phyloP scores from a whole-genome alignment of 2,888 invertebrate genomes.

The Pollenia angustigena region DNA sequence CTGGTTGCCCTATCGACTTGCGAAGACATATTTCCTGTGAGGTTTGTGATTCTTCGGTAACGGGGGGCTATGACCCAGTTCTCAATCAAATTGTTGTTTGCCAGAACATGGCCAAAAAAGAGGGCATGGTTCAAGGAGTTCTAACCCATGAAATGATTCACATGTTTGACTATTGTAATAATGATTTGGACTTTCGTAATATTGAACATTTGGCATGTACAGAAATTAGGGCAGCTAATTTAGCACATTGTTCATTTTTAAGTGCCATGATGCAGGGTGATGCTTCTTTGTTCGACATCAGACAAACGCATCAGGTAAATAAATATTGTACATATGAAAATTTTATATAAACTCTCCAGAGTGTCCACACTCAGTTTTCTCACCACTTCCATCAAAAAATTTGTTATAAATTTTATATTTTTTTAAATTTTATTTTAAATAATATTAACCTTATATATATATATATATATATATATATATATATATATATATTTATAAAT shows the following conservation, averaged over 20 bases:
- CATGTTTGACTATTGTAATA: constrained; percentile 97
- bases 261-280: constrained; percentile 90
- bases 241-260: constrained; percentile 95
- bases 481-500: no score
- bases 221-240: constrained; percentile 96
- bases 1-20: constrained; percentile 89
- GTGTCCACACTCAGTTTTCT: no score
- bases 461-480: no score
- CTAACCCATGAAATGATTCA: constrained; percentile 97
- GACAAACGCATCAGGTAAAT: constrained; percentile 91
- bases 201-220: constrained; percentile 97
- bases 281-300: constrained; percentile 89
- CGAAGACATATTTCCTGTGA: constrained; percentile 96
- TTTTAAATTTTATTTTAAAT: no score
- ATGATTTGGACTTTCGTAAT: constrained; percentile 94
- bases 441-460: no score
- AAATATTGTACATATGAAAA: constrained; percentile 56
- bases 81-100: constrained; percentile 90
- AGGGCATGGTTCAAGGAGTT: constrained; percentile 91
- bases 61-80: constrained; percentile 90
- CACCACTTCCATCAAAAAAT: no score
- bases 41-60: constrained; percentile 92
- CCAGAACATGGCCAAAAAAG: constrained; percentile 90
- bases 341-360: no score
- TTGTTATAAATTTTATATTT: no score